Conservation (phyloP, 2,888 invertebrate genomes). For the Caenorhabditis uteleia region DNA sequence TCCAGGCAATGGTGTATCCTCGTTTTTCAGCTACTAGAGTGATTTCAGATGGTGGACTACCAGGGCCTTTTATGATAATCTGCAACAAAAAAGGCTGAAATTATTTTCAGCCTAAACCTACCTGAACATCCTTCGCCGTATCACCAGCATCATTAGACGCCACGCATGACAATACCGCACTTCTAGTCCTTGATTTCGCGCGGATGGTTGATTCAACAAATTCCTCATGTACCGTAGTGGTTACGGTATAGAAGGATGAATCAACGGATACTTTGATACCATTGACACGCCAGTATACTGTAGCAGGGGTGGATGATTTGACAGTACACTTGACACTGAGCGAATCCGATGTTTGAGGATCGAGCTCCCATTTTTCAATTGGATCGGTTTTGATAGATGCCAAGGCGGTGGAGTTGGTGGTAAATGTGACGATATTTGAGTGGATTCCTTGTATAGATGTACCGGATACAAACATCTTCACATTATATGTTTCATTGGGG, state of each 20-base stretch:
- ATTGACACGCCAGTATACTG: constrained; percentile 37
- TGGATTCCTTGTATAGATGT: constrained; percentile 20
- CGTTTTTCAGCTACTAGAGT: constrained; percentile 38
- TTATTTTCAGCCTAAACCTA: constrained; percentile 14
- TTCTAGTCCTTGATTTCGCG: constrained; percentile 46
- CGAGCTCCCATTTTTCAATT: constrained; percentile 17
- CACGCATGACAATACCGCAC: constrained; percentile 46
- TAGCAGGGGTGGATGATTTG: constrained; percentile 24
- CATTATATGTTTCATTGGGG: constrained; percentile 37
- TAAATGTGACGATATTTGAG: constrained; percentile 28
- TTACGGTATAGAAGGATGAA: constrained; percentile 45
- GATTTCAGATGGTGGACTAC: constrained; percentile 51
- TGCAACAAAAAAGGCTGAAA: not conserved
- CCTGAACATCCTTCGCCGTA: constrained; percentile 30
- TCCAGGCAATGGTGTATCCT: constrained; percentile 48
- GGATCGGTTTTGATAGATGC: constrained; percentile 25
- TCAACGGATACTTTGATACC: constrained; percentile 37
- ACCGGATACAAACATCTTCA: constrained; percentile 37
- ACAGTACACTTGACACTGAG: constrained; percentile 40
- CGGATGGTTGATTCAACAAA: constrained; percentile 38
- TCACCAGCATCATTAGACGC: constrained; percentile 50
- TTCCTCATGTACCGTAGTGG: constrained; percentile 37
- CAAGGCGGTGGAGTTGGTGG: constrained; percentile 30
- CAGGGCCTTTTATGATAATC: constrained; percentile 44
- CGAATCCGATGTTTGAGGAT: constrained; percentile 40